phyloP scores from a whole-genome alignment of 2,113 vertebrate species.

The Spea bombifrons region DNA sequence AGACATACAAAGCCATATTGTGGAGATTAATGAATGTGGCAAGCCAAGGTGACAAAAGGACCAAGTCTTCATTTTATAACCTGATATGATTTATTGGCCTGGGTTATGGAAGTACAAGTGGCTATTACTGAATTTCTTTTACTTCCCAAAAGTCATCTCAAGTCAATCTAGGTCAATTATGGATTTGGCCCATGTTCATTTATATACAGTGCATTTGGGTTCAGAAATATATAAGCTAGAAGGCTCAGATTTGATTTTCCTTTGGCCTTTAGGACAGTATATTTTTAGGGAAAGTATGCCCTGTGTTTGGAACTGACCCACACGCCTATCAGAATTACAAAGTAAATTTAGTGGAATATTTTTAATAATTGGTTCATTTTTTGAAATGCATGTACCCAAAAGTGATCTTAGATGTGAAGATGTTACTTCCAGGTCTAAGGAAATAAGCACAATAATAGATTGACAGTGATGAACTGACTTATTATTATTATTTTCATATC shows the following conservation, averaged over 20 bases:
- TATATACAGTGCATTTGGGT: slow-evolving; percentile 21
- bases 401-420: no score
- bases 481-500: no score
- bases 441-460: no score
- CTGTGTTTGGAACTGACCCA: no score
- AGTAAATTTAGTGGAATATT: no score
- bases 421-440: no score
- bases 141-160: slow-evolving; percentile 35
- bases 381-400: no score
- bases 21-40: slow-evolving; percentile 35
- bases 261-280: background rate
- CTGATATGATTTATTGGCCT: slow-evolving; percentile 27
- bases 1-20: slow-evolving; percentile 12
- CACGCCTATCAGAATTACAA: no score
- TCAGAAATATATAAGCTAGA: slow-evolving; percentile 14
- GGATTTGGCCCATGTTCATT: slow-evolving; percentile 24
- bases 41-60: slow-evolving; percentile 35
- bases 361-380: no score
- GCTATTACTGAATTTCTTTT: slow-evolving; percentile 34
- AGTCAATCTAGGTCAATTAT: slow-evolving; percentile 10
- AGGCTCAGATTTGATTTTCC: background rate
- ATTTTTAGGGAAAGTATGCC: no score
- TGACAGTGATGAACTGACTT: no score
- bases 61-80: slow-evolving; percentile 28
- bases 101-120: slow-evolving; percentile 33